These are phyloP conservation scores for Omphaloscelis lunosa DNA, from an alignment of 2,888 invertebrate genomes.

Conservation along the genomic window DNA sequence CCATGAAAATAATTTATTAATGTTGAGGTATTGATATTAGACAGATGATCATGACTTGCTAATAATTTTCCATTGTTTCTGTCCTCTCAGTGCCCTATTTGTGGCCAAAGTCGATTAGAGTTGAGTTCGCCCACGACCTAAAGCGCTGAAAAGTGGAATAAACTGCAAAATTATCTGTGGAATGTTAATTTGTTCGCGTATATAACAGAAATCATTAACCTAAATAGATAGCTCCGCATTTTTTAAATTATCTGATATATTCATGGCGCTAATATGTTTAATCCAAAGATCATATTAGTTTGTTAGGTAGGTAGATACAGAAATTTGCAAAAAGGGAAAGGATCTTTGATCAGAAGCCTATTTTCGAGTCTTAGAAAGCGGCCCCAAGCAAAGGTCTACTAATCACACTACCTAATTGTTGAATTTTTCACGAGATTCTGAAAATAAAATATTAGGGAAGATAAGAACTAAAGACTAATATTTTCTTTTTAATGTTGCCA, in stretches of 20 bases:
- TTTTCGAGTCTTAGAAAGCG: background rate
- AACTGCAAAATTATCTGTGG: slow-evolving; percentile 52
- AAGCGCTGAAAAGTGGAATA: slow-evolving; percentile 44
- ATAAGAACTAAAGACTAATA: background rate
- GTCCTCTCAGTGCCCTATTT: background rate
- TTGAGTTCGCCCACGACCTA: slow-evolving; percentile 12
- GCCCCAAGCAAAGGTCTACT: background rate
- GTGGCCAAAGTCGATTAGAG: slow-evolving; percentile 10
- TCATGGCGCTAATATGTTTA: slow-evolving; percentile 37
- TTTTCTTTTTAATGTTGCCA: background rate
- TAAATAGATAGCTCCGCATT: slow-evolving; percentile 51
- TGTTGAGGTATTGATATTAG: background rate
- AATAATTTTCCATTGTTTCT: background rate
- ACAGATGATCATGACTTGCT: background rate
- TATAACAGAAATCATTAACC: slow-evolving; percentile 56
- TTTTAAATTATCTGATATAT: slow-evolving; percentile 50
- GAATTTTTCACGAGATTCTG: background rate
- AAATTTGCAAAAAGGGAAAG: background rate
- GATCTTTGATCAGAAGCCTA: background rate
- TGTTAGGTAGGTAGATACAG: background rate
- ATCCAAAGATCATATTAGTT: slow-evolving; percentile 34
- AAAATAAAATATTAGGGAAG: background rate
- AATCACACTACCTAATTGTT: background rate
- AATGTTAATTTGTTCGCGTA: slow-evolving; percentile 58
- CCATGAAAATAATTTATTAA: background rate